Conservation (phyloP, 2,113 vertebrate species). For the Nesogale talazaci region DNA sequence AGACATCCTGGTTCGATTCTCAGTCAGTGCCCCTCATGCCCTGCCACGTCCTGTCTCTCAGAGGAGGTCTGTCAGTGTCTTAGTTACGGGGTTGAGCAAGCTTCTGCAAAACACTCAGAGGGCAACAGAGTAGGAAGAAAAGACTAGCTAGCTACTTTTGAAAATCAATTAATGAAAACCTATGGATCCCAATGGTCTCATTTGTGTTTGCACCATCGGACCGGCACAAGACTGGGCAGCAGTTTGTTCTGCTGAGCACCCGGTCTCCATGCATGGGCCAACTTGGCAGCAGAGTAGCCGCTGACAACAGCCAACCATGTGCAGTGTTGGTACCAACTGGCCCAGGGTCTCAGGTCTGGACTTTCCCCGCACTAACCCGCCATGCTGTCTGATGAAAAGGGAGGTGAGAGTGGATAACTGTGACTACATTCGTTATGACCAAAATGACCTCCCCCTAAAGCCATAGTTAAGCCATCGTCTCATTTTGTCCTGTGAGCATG, state of each 20-base stretch:
- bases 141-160: not conserved
- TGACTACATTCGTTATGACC: not conserved
- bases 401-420: not conserved
- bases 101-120: not conserved
- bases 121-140: not conserved
- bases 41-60: not conserved
- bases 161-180: not conserved
- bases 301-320: not conserved
- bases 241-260: not conserved
- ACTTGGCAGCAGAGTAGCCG: not conserved
- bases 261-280: not conserved
- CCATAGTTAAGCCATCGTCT: not conserved
- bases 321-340: not conserved
- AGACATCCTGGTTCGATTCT: not conserved
- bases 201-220: not conserved
- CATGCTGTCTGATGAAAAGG: not conserved
- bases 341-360: not conserved
- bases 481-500: not conserved
- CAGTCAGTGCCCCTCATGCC: not conserved
- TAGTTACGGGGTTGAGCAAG: not conserved
- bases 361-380: not conserved
- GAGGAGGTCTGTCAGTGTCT: not conserved
- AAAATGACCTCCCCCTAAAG: not conserved
- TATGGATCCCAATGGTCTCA: not conserved
- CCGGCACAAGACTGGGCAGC: not conserved